Evolutionary conservation across 2,888 invertebrate genomes (phyloP).

Genomic region (Helobdella robusta): DNA sequence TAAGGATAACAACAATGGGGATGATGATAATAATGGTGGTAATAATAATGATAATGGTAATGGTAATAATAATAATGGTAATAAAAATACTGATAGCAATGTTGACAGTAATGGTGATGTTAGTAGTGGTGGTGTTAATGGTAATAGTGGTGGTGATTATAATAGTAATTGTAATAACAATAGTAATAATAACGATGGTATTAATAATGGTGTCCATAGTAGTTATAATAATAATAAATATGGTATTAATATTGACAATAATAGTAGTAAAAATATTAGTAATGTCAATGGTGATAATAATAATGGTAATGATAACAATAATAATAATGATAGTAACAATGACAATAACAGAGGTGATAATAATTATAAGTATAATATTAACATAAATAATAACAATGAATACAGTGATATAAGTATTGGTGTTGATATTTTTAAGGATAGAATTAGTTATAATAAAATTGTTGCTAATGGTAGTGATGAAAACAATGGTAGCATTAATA

Average conservation of each 20-base stretch:
- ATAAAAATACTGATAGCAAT: not conserved
- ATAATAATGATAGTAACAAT: constrained; percentile 18
- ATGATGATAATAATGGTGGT: not conserved
- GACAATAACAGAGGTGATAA: no score
- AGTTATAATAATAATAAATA: not conserved
- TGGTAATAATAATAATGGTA: constrained; percentile 1
- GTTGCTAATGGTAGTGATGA: no score
- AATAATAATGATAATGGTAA: not conserved
- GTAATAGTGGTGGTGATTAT: not conserved
- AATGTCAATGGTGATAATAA: constrained; percentile 8
- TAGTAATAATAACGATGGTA: not conserved
- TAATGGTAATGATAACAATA: constrained; percentile 10
- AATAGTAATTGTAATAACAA: not conserved
- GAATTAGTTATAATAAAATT: no score
- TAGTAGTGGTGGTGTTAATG: not conserved
- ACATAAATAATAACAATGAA: constrained; percentile 12
- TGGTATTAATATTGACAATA: not conserved
- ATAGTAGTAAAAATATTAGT: constrained; percentile 14
- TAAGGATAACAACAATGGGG: not conserved
- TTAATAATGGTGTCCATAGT: not conserved
- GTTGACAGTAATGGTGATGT: not conserved
- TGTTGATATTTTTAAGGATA: constrained; percentile 11
- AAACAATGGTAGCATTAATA: no score
- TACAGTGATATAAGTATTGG: constrained; percentile 10
- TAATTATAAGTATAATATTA: no score